phyloP scores from a whole-genome alignment of 1,140 invertebrate genomes.

The Choristoneura fumiferana region DNA sequence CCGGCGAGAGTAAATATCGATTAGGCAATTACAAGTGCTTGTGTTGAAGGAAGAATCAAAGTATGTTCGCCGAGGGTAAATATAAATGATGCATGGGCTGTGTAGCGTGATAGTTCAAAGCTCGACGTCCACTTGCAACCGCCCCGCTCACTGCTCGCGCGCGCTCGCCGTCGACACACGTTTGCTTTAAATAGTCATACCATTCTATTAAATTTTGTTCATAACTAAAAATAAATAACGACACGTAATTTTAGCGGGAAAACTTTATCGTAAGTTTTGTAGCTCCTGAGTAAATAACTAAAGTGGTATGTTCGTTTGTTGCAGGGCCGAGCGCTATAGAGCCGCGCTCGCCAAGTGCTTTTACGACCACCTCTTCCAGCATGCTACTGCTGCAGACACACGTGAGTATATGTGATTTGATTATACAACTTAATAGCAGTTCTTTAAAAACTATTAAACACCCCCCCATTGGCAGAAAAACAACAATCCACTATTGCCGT shows the following conservation, averaged over 20 bases:
- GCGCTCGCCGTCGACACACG: slow-evolving; percentile 1
- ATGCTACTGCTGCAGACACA: slow-evolving; percentile 80
- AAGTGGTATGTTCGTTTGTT: slow-evolving; percentile 51
- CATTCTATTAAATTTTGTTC: too few relatives aligned
- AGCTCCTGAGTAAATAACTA: neutral
- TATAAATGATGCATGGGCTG: slow-evolving; percentile 74
- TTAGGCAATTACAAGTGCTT: slow-evolving; percentile 58
- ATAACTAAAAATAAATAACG: too few relatives aligned
- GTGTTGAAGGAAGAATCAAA: slow-evolving; percentile 68
- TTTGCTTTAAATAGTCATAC: neutral
- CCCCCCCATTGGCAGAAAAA: too few relatives aligned
- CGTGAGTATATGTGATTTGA: slow-evolving; percentile 47
- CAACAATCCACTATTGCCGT: neutral
- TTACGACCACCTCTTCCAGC: slow-evolving; percentile 71
- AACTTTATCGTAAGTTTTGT: too few relatives aligned
- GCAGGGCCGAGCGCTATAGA: slow-evolving; percentile 75
- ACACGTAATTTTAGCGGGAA: too few relatives aligned
- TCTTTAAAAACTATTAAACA: too few relatives aligned
- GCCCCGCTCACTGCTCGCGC: slow-evolving; percentile 24
- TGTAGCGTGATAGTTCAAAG: slow-evolving; percentile 77
- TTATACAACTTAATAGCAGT: too few relatives aligned
- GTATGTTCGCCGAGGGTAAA: slow-evolving; percentile 75
- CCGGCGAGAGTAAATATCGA: slow-evolving; percentile 54
- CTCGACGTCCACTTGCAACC: slow-evolving; percentile 44
- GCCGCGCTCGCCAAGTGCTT: slow-evolving; percentile 73